Conservation (phyloP, 2,888 invertebrate species). For the Operophtera brumata region DNA sequence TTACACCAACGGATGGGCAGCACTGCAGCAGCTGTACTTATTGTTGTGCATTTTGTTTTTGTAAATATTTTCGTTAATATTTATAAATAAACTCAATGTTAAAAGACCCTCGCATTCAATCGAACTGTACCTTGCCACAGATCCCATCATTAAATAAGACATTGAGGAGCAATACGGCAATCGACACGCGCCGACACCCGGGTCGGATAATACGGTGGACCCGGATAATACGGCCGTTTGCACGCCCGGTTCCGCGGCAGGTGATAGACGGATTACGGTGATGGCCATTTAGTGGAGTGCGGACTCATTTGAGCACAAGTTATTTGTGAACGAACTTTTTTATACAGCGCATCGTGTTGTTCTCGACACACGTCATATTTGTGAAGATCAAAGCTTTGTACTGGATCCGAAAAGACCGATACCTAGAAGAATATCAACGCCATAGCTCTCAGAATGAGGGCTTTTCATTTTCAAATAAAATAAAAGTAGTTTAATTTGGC, state of each 20-base stretch:
- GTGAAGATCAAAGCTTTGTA: no score
- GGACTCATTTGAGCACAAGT: slow-evolving; percentile 10
- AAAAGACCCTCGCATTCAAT: not conserved
- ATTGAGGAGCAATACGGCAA: slow-evolving; percentile 3
- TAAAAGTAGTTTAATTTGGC: no score
- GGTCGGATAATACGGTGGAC: slow-evolving; percentile 1
- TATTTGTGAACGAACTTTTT: not conserved
- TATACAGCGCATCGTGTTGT: no score
- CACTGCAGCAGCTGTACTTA: no score
- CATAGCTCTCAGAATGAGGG: no score
- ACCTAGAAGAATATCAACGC: no score
- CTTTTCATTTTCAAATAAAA: no score
- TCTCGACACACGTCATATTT: no score
- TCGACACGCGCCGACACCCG: slow-evolving; percentile 10
- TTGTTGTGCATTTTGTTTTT: no score
- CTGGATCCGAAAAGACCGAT: no score
- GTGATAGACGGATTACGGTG: slow-evolving; percentile 8
- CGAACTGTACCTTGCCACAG: not conserved
- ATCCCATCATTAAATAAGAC: slow-evolving; percentile 8
- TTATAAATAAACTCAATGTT: not conserved
- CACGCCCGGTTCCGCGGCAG: slow-evolving; percentile 11
- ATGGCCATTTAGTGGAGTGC: slow-evolving; percentile 14
- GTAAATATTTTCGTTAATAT: not conserved
- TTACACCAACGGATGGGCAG: no score
- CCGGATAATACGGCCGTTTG: slow-evolving; percentile 12